Percentiles rank a stretch among this genome's conserved stretches.
Conservation (phyloP, 1,140 invertebrate genomes). For the Plectrocnemia conspersa region DNA sequence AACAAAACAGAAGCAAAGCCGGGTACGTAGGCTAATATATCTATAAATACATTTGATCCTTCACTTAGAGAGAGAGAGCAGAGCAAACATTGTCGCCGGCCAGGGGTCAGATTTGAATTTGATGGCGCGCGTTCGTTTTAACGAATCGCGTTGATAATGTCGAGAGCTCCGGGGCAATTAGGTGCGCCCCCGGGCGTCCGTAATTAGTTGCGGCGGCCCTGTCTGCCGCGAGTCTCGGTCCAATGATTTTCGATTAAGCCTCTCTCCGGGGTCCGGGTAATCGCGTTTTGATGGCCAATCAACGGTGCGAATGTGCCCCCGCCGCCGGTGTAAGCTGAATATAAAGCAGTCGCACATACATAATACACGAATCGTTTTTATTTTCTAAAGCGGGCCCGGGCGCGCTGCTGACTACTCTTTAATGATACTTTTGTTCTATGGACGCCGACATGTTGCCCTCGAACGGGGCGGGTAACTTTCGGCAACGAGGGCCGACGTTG, state of each 20-base stretch:
- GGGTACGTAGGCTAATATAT: too few relatives aligned
- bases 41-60: too few relatives aligned
- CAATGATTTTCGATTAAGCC: slow-evolving; percentile 33
- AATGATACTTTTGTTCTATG: slow-evolving; percentile 32
- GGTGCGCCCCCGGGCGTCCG: too few relatives aligned
- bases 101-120: too few relatives aligned
- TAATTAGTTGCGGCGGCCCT: not conserved
- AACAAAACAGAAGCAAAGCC: too few relatives aligned
- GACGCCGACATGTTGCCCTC: slow-evolving; percentile 14
- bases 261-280: slow-evolving; percentile 19
- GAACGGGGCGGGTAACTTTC: too few relatives aligned
- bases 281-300: slow-evolving; percentile 33
- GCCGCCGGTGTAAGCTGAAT: slow-evolving; percentile 30
- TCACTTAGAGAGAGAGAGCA: too few relatives aligned
- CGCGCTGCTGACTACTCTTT: slow-evolving; percentile 32
- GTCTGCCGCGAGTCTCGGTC: not conserved
- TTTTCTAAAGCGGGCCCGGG: slow-evolving; percentile 21
- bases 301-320: slow-evolving; percentile 29
- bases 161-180: too few relatives aligned
- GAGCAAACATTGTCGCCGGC: too few relatives aligned
- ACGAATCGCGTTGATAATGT: too few relatives aligned
- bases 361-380: slow-evolving; percentile 33
- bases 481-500: not conserved
- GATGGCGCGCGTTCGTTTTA: too few relatives aligned
- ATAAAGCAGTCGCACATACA: slow-evolving; percentile 35